Conservation (phyloP, 1,140 invertebrate species). For the Hyphantria cunea region DNA sequence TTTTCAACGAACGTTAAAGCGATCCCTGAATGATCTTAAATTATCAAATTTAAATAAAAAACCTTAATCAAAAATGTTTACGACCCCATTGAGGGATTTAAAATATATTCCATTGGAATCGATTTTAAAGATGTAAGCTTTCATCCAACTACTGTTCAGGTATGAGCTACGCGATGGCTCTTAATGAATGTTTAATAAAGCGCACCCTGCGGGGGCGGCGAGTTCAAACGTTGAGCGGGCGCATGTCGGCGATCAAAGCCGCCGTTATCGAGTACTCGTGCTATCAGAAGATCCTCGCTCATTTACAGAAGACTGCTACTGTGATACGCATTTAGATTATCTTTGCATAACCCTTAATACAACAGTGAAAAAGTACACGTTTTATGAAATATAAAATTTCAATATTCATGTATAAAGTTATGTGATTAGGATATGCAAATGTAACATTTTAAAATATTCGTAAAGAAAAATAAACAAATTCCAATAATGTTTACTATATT, state of each 20-base stretch:
- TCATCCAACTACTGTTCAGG: constrained; percentile 33
- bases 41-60: constrained; percentile 6
- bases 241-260: constrained; percentile 64
- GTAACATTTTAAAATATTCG: too few species aligned
- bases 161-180: constrained; percentile 42
- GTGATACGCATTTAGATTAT: constrained; percentile 35
- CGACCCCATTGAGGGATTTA: constrained; percentile 7
- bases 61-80: constrained; percentile 22
- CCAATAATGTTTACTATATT: constrained; percentile 3
- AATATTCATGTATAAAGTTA: too few species aligned
- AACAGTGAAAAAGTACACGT: too few species aligned
- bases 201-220: constrained; percentile 58
- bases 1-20: too few species aligned
- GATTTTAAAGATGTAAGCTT: constrained; percentile 25
- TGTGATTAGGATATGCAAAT: too few species aligned
- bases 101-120: constrained; percentile 29
- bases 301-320: constrained; percentile 56
- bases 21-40: background rate
- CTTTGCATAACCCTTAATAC: background rate
- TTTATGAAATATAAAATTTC: too few species aligned
- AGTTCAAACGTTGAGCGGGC: constrained; percentile 64
- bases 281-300: constrained; percentile 50
- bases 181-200: constrained; percentile 68
- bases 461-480: too few species aligned
- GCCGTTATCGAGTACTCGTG: constrained; percentile 67